Percentiles rank a stretch among this genome's conserved stretches.
Evolutionary conservation across 2,797 vertebrate species (phyloP).

Genomic region (Iguana delicatissima): DNA sequence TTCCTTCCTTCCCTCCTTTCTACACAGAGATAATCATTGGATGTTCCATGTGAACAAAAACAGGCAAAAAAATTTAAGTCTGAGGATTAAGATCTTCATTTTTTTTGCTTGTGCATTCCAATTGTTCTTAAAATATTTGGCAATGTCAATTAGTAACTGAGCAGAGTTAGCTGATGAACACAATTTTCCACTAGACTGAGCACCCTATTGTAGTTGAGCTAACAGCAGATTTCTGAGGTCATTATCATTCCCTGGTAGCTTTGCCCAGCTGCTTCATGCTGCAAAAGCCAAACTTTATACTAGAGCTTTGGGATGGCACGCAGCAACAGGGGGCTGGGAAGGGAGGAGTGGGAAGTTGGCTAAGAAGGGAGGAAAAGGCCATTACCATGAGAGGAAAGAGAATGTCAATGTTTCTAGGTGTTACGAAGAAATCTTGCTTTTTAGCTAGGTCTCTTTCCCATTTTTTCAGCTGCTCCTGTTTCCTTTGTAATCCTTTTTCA

Average conservation of each 20-base stretch:
- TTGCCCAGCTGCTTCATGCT: slow-evolving; percentile 99
- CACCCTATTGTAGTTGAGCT: slow-evolving; percentile 99
- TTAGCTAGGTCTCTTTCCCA: slow-evolving; percentile 26
- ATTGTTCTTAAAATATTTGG: slow-evolving; percentile 99
- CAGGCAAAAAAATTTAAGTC: slow-evolving; percentile 87
- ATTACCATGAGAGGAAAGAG: slow-evolving; percentile 78
- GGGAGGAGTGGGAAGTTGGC: slow-evolving; percentile 82
- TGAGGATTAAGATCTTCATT: slow-evolving; percentile 97
- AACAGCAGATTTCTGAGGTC: slow-evolving; percentile 99
- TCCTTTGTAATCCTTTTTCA: slow-evolving; percentile 42
- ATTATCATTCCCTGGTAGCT: slow-evolving; percentile 99
- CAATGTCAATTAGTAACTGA: slow-evolving; percentile 99
- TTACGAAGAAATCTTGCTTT: slow-evolving; percentile 68
- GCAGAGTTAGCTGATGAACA: slow-evolving; percentile 99
- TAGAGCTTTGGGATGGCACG: slow-evolving; percentile 89
- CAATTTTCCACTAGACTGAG: slow-evolving; percentile 99
- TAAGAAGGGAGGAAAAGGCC: slow-evolving; percentile 69
- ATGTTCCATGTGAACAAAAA: slow-evolving; percentile 76
- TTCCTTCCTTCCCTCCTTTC: slow-evolving; percentile 40
- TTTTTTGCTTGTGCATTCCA: slow-evolving; percentile 94
- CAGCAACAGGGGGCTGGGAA: slow-evolving; percentile 93
- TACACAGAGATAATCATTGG: slow-evolving; percentile 80
- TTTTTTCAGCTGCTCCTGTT: slow-evolving; percentile 21
- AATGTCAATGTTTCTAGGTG: slow-evolving; percentile 80
- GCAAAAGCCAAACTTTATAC: slow-evolving; percentile 98